Percentiles rank a stretch among this genome's conserved stretches.
Evolutionary conservation across 2,113 vertebrate species (phyloP).

Genomic region (Indri indri): DNA sequence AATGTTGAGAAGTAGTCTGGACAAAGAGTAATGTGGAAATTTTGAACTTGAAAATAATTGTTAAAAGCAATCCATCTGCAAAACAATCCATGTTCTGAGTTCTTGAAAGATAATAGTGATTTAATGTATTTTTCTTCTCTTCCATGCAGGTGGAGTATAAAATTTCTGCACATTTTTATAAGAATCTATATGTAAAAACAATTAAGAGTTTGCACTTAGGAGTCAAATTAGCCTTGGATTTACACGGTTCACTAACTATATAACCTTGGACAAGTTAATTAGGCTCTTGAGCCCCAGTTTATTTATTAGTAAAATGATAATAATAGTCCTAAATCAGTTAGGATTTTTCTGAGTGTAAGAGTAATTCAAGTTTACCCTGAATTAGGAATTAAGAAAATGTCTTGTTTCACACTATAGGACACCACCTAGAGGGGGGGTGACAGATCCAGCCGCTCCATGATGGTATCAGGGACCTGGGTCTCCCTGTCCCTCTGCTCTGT

Average conservation of each 20-base stretch:
- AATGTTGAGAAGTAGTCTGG: not conserved
- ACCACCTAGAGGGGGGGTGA: not conserved
- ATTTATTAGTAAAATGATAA: constrained; percentile 34
- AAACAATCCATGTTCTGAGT: not conserved
- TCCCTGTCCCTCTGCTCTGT: not conserved
- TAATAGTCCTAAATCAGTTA: not conserved
- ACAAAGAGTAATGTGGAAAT: not conserved
- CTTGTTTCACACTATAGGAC: not conserved
- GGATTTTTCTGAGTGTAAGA: not conserved
- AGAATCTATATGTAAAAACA: not conserved
- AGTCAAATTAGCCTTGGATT: not conserved
- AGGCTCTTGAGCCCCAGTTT: not conserved
- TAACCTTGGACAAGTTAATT: not conserved
- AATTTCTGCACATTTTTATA: not conserved
- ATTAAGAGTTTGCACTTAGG: not conserved
- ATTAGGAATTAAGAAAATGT: not conserved
- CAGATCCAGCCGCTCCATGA: not conserved
- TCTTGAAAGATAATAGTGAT: not conserved
- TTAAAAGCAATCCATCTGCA: not conserved
- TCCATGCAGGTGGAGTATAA: not conserved
- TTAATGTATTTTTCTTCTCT: not conserved
- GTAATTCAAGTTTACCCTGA: not conserved
- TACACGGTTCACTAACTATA: not conserved
- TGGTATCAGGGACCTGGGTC: no score
- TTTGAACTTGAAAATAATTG: not conserved